Conservation (phyloP, 1,140 invertebrate genomes). For the Temnothorax nylanderi region DNA sequence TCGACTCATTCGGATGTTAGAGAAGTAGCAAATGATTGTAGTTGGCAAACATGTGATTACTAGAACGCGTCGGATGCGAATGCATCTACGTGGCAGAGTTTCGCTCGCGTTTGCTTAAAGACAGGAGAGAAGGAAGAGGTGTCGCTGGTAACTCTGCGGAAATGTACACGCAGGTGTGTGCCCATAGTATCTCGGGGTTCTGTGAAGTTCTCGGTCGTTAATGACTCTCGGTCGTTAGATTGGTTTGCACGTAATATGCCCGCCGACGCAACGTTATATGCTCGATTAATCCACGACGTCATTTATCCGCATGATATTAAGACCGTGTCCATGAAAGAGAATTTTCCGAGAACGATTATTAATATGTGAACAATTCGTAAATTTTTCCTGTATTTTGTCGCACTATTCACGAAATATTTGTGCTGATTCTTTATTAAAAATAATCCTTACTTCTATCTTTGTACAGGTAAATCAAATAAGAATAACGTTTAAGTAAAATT, state of each 20-base stretch:
- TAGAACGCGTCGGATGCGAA: conserved; percentile 43
- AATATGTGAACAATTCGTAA: not conserved
- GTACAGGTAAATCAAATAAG: not conserved
- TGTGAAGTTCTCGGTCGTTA: conserved; percentile 64
- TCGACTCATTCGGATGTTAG: not conserved
- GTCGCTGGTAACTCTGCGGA: conserved; percentile 46
- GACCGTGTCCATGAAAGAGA: not conserved
- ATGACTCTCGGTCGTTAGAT: conserved; percentile 74
- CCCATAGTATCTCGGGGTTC: conserved; percentile 47
- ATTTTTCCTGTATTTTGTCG: not conserved
- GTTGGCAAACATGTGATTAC: conserved; percentile 64
- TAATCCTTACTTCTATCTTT: not conserved
- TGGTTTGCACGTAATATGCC: conserved; percentile 70
- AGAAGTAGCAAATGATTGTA: conserved; percentile 50
- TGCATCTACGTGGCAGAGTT: conserved; percentile 44
- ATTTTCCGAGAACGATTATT: not conserved
- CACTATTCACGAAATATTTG: not conserved
- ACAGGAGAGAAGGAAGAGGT: conserved; percentile 50
- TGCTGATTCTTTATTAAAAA: not conserved
- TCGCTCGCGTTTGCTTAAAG: conserved; percentile 63
- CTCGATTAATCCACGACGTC: conserved; percentile 65
- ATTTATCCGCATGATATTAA: conserved; percentile 53
- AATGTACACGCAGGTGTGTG: conserved; percentile 70
- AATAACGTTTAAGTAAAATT: not conserved
- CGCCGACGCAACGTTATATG: conserved; percentile 59